Evolutionary conservation across 2,797 vertebrate species (phyloP), one percentile per base, ranked within the genome.

Genomic region (Phrynocephalus guinanensis): DNA sequence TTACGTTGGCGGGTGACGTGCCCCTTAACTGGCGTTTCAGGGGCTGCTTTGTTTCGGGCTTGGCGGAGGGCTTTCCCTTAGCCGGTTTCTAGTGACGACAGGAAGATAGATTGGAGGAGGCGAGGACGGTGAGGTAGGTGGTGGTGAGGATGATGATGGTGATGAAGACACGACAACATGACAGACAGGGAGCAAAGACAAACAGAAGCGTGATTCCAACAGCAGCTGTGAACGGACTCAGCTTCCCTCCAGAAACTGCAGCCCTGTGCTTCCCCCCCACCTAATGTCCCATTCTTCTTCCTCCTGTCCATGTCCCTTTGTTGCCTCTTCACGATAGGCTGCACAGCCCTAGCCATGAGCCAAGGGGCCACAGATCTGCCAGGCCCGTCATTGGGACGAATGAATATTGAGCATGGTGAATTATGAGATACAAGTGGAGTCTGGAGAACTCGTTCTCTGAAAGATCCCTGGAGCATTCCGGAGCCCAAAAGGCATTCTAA

Each of bases 1-100:
- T 44, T 38, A 28, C 48, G 11, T 30, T 1, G 75, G 87, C 94
- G 26, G 85, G 82, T 28, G n/a, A 24, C 70, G 50, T 87, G 75
- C 60, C 87, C 75, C 82, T 90, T 16, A 79, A 16, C 66, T 86
- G 90, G 75, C 44, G 87, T 11, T 82, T 84, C 52, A 81, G 95
- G 92, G 83, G 95, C 93, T 67, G 77, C 78, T 81, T 88, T 0
- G 73, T 1, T 24, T 95, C 94, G 81, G 95, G 75, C 91, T 95
- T 96, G 90, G 48, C 1, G 20, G 79, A 84, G 86, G 91, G 60
- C 89, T 93, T 92, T 30, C 81, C 95, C 79, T 96, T 94, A 91
- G 97, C 97, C 82, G 73, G 73, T 83, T 79, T 96, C 95, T 82
- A 96, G 94, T 67, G 95, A 92, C 80, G 70, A 9, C 30, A 84